Percentiles rank a stretch among this genome's conserved stretches.
phyloP scores from a whole-genome alignment of 1,140 invertebrate genomes.

The Armadillidium nasatum region DNA sequence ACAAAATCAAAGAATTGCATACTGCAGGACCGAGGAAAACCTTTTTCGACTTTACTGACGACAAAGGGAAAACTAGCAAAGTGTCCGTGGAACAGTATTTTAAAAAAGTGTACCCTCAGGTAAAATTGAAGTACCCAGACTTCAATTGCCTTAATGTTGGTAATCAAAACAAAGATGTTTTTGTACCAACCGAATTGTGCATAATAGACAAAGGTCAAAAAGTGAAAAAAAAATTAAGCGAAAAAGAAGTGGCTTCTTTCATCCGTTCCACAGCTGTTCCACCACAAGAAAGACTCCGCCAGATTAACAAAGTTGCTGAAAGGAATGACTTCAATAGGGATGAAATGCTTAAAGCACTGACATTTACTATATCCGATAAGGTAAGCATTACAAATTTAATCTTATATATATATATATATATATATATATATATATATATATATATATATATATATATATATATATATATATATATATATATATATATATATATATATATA shows the following conservation, averaged over 20 bases:
- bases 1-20: constrained; percentile 8
- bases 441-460: too few species aligned
- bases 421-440: too few species aligned
- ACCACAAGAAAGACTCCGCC: constrained; percentile 17
- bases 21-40: neutral
- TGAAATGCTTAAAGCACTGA: constrained; percentile 22
- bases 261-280: constrained; percentile 26
- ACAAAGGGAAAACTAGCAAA: neutral
- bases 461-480: too few species aligned
- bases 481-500: too few species aligned
- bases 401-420: too few species aligned
- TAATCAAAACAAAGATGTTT: neutral
- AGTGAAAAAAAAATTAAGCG: constrained; percentile 30
- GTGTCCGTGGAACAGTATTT: neutral
- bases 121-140: neutral
- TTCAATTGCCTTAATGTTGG: constrained; percentile 22
- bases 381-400: constrained; percentile 7
- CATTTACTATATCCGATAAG: constrained; percentile 33
- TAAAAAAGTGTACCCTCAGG: too few species aligned
- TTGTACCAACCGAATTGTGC: constrained; percentile 22
- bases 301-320: neutral
- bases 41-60: neutral
- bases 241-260: constrained; percentile 20
- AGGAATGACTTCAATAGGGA: constrained; percentile 13
- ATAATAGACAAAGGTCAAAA: constrained; percentile 34